Evolutionary conservation across 1,140 invertebrate species (phyloP).

Genomic region (Lanistes nyassanus): DNA sequence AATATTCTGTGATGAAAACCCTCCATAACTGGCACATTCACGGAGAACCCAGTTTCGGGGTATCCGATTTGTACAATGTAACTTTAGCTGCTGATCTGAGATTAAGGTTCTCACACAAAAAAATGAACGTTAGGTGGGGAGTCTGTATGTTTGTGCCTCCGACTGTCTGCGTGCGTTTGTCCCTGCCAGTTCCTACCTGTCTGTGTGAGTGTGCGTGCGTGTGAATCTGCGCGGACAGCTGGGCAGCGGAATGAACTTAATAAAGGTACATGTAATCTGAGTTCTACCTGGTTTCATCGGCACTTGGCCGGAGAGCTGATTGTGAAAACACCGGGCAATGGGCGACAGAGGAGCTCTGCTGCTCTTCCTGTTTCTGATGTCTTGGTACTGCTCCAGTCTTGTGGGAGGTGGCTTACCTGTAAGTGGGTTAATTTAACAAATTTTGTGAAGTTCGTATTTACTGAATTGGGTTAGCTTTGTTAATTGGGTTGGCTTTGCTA

Average conservation of each 20-base stretch:
- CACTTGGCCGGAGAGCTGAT: too few species aligned
- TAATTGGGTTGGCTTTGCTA: too few species aligned
- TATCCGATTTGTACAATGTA: background rate
- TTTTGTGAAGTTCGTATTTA: too few species aligned
- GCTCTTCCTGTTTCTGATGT: too few species aligned
- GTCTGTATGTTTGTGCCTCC: conserved; percentile 12
- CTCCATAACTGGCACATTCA: background rate
- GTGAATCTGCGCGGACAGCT: background rate
- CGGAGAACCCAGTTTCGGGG: background rate
- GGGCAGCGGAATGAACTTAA: background rate
- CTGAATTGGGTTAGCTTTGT: too few species aligned
- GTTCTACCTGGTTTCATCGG: background rate
- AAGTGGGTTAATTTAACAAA: too few species aligned
- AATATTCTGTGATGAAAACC: too few species aligned
- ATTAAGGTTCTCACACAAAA: background rate
- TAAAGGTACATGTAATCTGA: background rate
- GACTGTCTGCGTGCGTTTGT: conserved; percentile 7
- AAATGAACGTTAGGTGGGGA: background rate
- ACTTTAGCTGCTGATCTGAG: conserved; percentile 1
- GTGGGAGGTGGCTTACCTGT: too few species aligned
- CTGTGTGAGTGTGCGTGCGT: conserved; percentile 5
- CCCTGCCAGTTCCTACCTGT: background rate
- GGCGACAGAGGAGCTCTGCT: too few species aligned
- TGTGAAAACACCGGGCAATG: too few species aligned
- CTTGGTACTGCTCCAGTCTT: too few species aligned